Percentiles rank a stretch among this genome's conserved stretches.
Evolutionary conservation across 2,797 vertebrate genomes (phyloP).

Genomic region (Acropternis orthonyx): DNA sequence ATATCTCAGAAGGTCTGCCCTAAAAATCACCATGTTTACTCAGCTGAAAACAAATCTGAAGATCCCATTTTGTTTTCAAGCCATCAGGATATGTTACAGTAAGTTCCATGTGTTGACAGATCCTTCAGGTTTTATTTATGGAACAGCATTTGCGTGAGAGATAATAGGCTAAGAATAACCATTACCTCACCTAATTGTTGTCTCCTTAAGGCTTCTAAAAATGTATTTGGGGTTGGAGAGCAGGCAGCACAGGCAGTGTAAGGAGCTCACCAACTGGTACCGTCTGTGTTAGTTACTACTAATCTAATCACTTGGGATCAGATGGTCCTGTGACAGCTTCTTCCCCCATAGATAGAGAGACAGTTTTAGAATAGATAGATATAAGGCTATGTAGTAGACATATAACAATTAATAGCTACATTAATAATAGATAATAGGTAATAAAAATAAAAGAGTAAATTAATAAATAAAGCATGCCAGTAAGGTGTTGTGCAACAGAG

Average conservation of each 20-base stretch:
- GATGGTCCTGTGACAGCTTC: background rate
- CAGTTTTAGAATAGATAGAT: background rate
- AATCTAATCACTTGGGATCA: constrained; percentile 40
- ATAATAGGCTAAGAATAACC: constrained; percentile 56
- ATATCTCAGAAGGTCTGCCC: background rate
- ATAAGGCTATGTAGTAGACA: background rate
- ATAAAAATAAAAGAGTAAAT: background rate
- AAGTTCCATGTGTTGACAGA: background rate
- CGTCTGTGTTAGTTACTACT: constrained; percentile 1
- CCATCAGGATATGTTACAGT: background rate
- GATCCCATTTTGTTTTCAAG: constrained; percentile 5
- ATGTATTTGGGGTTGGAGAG: constrained; percentile 18
- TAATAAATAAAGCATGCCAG: background rate
- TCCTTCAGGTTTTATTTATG: constrained; percentile 52
- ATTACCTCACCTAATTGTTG: constrained; percentile 56
- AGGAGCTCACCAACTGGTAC: constrained; percentile 50
- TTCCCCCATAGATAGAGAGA: background rate
- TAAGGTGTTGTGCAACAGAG: background rate
- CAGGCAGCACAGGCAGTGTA: background rate
- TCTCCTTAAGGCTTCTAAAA: constrained; percentile 53
- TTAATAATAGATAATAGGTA: background rate
- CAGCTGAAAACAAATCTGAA: constrained; percentile 30
- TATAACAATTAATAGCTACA: background rate
- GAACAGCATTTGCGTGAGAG: constrained; percentile 34
- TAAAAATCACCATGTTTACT: constrained; percentile 31